A percentile compares a stretch with the other conserved stretches of the same genome.
Evolutionary conservation across 2,113 vertebrate genomes (phyloP).

Genomic region (Siphamia tubifer): DNA sequence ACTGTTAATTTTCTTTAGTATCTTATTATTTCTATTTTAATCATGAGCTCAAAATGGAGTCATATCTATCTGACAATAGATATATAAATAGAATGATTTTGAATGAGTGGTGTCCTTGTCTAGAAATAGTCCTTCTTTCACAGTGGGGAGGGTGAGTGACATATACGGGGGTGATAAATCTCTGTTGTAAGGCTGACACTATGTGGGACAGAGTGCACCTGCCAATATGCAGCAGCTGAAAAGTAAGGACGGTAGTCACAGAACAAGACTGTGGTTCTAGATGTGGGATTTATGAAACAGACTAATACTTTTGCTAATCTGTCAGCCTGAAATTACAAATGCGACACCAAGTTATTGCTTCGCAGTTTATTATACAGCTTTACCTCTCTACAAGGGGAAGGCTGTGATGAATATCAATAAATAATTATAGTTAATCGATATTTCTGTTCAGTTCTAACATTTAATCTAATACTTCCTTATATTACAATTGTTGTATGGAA

Average conservation of each 20-base stretch:
- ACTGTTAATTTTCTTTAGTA: no score
- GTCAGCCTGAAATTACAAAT: background rate
- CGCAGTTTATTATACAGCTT: background rate
- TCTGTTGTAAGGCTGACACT: conserved; percentile 14
- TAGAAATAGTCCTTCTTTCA: conserved; percentile 49
- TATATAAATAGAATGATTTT: conserved; percentile 38
- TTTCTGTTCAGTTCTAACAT: no score
- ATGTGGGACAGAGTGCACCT: conserved; percentile 23
- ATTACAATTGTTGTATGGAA: no score
- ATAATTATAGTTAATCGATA: background rate
- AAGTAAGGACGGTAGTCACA: background rate
- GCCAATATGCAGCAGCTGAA: conserved; percentile 27
- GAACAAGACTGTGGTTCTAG: conserved; percentile 2
- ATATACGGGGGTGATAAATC: conserved; percentile 25
- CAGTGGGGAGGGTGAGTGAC: background rate
- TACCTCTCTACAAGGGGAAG: no score
- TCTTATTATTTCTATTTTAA: no score
- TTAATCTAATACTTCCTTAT: no score
- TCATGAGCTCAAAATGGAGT: background rate
- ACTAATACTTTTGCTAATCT: conserved; percentile 1
- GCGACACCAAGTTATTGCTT: background rate
- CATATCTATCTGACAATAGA: conserved; percentile 32
- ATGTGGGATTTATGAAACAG: background rate
- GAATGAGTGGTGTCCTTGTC: conserved; percentile 54
- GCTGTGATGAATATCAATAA: background rate